A percentile compares a stretch with the other conserved stretches of the same genome.
Conservation (phyloP, 1,140 invertebrate genomes). For the Armadillidium nasatum region DNA sequence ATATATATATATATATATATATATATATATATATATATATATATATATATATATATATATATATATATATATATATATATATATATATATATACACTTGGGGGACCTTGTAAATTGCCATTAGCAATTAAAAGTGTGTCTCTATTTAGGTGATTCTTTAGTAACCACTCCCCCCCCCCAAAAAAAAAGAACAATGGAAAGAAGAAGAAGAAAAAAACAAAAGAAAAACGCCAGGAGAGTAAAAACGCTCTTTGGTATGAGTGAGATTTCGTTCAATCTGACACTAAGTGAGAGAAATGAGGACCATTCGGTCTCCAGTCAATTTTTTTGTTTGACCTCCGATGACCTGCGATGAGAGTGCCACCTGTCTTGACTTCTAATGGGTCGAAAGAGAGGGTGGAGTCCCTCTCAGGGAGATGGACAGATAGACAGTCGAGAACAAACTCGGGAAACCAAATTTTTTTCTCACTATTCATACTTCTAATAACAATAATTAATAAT, state of each 20-base stretch:
- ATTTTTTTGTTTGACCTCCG: not conserved
- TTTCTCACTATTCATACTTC: too few relatives aligned
- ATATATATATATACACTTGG: constrained; percentile 16
- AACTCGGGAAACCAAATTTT: not conserved
- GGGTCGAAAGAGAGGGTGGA: not conserved
- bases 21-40: constrained; percentile 14
- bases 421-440: constrained; percentile 8
- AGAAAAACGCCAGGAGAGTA: not conserved
- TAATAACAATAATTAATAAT: too few relatives aligned
- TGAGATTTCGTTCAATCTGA: not conserved
- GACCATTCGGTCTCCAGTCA: not conserved
- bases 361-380: not conserved
- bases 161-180: too few relatives aligned
- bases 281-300: not conserved
- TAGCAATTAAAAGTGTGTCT: too few relatives aligned
- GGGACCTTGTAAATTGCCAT: too few relatives aligned
- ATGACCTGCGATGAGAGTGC: not conserved
- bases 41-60: not conserved
- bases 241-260: not conserved
- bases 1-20: not conserved
- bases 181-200: not conserved
- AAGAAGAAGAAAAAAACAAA: not conserved
- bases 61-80: constrained; percentile 19
- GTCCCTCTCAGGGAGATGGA: not conserved
- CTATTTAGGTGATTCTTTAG: too few relatives aligned